Evolutionary conservation across 2,888 invertebrate genomes (phyloP).

Genomic region (Aporophyla lueneburgensis): DNA sequence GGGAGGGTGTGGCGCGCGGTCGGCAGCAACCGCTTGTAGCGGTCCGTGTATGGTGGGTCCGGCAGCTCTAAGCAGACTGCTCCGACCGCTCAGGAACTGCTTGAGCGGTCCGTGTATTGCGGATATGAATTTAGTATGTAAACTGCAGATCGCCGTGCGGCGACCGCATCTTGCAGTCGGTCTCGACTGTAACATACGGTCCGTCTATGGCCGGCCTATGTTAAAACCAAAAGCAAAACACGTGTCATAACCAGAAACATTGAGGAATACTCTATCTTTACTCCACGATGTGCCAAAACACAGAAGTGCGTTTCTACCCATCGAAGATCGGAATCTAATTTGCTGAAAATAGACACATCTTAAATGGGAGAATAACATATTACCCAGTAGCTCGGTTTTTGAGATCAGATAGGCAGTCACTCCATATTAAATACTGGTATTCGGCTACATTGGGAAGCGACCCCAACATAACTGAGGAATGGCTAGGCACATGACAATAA

Average conservation of each 20-base stretch:
- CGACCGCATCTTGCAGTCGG: too few relatives aligned
- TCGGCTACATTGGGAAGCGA: neutral
- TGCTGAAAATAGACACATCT: neutral
- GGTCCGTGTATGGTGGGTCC: too few relatives aligned
- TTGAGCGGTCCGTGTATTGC: too few relatives aligned
- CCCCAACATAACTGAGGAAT: neutral
- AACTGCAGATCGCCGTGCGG: too few relatives aligned
- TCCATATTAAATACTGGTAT: neutral
- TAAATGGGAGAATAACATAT: neutral
- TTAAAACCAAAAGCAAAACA: neutral
- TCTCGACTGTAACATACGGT: too few relatives aligned
- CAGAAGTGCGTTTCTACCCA: neutral
- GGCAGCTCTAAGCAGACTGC: too few relatives aligned
- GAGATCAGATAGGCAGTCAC: neutral
- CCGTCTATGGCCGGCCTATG: too few relatives aligned
- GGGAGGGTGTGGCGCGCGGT: too few relatives aligned
- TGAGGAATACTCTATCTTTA: neutral
- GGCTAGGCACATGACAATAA: neutral
- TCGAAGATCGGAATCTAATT: neutral
- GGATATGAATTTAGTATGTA: too few relatives aligned
- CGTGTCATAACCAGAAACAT: neutral
- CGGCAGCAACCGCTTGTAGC: too few relatives aligned
- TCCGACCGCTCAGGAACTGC: too few relatives aligned
- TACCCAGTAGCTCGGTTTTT: neutral
- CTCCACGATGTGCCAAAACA: neutral